Evolutionary conservation across 2,797 vertebrate species (phyloP).

Genomic region (Takifugu ocellatus): DNA sequence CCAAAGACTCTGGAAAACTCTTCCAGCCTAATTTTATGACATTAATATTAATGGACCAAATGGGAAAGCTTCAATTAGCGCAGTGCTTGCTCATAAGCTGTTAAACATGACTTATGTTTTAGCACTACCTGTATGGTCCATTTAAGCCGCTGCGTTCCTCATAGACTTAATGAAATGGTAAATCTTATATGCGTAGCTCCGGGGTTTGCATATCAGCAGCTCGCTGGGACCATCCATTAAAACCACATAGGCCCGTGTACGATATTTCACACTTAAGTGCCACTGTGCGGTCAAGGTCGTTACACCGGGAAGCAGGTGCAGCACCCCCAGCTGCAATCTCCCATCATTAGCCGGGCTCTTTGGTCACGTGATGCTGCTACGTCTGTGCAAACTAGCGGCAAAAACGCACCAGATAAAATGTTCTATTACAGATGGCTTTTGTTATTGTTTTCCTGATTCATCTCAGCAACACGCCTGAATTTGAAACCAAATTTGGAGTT

Average conservation of each 20-base stretch:
- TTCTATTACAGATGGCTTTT: neutral
- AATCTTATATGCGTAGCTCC: slow-evolving; percentile 38
- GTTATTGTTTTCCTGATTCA: too few relatives aligned
- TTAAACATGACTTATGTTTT: slow-evolving; percentile 59
- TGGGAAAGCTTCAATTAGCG: slow-evolving; percentile 51
- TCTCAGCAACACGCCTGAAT: too few relatives aligned
- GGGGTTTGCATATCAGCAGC: slow-evolving; percentile 28
- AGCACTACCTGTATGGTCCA: slow-evolving; percentile 42
- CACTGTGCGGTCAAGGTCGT: slow-evolving; percentile 36
- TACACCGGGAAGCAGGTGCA: neutral
- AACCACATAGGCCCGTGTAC: slow-evolving; percentile 18
- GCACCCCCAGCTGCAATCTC: slow-evolving; percentile 11
- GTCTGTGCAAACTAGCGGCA: neutral
- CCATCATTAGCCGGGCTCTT: slow-evolving; percentile 3
- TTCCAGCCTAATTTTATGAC: slow-evolving; percentile 41
- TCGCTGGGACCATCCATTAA: slow-evolving; percentile 34
- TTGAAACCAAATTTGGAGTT: too few relatives aligned
- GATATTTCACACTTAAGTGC: slow-evolving; percentile 15
- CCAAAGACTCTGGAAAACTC: slow-evolving; percentile 25
- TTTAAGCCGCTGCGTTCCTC: slow-evolving; percentile 46
- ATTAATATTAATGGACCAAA: slow-evolving; percentile 46
- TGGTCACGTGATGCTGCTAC: neutral
- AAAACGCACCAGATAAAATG: neutral
- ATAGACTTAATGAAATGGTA: slow-evolving; percentile 57
- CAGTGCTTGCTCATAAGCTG: slow-evolving; percentile 50